Evolutionary conservation across 2,888 invertebrate genomes (phyloP).

Genomic region (Stenodera caucasica): DNA sequence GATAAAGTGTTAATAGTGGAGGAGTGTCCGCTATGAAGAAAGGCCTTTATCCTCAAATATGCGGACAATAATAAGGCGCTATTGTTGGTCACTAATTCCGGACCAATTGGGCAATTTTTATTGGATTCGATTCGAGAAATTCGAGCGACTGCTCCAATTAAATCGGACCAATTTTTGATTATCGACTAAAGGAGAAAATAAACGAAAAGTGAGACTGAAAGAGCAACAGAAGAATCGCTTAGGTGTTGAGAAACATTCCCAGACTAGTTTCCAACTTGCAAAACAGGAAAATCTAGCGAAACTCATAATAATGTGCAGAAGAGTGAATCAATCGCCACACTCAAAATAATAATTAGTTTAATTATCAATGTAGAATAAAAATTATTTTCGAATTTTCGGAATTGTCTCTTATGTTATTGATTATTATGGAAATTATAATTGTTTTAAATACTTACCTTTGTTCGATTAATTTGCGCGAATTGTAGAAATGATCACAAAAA

Average conservation of each 20-base stretch:
- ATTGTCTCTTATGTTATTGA: too few relatives aligned
- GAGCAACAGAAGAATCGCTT: background rate
- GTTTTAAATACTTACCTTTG: background rate
- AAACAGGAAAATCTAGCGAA: conserved; percentile 4
- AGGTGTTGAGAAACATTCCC: conserved; percentile 4
- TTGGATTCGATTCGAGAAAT: too few relatives aligned
- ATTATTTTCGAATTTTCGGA: too few relatives aligned
- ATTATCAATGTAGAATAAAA: too few relatives aligned
- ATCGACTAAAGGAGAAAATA: background rate
- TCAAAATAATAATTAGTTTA: too few relatives aligned
- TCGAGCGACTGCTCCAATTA: background rate
- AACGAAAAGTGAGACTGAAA: background rate
- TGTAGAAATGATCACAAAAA: background rate
- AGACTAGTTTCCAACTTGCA: background rate
- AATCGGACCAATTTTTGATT: background rate
- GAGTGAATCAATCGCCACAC: background rate
- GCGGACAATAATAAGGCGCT: too few relatives aligned
- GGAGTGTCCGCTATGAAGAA: too few relatives aligned
- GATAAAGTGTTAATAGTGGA: too few relatives aligned
- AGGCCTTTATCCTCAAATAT: too few relatives aligned
- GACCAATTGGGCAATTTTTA: too few relatives aligned
- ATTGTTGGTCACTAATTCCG: too few relatives aligned
- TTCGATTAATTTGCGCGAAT: background rate
- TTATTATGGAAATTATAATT: background rate
- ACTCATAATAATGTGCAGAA: background rate